Percentiles rank a stretch among this genome's conserved stretches.
phyloP scores from a whole-genome alignment of 2,888 invertebrate species.

The Baccha elongata region DNA sequence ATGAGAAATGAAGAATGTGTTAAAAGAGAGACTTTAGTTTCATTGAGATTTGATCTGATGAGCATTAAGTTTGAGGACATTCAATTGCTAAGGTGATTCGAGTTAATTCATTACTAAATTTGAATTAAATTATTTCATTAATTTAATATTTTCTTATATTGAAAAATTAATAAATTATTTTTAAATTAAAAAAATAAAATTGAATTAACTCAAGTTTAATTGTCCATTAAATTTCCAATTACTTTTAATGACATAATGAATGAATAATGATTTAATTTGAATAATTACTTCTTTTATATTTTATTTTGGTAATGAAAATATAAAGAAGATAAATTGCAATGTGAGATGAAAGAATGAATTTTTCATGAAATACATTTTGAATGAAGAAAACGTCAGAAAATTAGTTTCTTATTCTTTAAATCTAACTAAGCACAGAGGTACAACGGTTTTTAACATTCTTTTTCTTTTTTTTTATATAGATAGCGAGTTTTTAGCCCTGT shows the following conservation, averaged over 20 bases:
- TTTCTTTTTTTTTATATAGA: too few species aligned
- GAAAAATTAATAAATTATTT: too few species aligned
- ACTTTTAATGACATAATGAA: background rate
- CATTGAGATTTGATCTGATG: conserved; percentile 36
- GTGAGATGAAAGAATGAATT: conserved; percentile 1
- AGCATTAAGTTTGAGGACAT: background rate
- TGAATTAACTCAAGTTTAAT: too few species aligned
- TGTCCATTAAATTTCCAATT: background rate
- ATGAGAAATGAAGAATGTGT: conserved; percentile 30
- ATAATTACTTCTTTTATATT: conserved; percentile 49
- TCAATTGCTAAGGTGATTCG: background rate
- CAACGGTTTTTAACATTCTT: conserved; percentile 32
- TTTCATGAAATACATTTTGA: conserved; percentile 65
- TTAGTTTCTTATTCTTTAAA: conserved; percentile 22
- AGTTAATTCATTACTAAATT: too few species aligned
- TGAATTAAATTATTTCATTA: too few species aligned
- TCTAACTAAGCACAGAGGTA: conserved; percentile 58
- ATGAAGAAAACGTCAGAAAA: conserved; percentile 67
- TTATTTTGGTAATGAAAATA: conserved; percentile 33
- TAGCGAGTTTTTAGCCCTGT: background rate
- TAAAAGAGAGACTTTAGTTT: conserved; percentile 16
- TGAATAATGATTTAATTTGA: background rate
- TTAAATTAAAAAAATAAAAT: too few species aligned
- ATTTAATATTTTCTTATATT: too few species aligned
- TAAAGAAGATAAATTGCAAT: conserved; percentile 27